Evolutionary conservation across 2,797 vertebrate species (phyloP).

Genomic region (Myripristis murdjan): DNA sequence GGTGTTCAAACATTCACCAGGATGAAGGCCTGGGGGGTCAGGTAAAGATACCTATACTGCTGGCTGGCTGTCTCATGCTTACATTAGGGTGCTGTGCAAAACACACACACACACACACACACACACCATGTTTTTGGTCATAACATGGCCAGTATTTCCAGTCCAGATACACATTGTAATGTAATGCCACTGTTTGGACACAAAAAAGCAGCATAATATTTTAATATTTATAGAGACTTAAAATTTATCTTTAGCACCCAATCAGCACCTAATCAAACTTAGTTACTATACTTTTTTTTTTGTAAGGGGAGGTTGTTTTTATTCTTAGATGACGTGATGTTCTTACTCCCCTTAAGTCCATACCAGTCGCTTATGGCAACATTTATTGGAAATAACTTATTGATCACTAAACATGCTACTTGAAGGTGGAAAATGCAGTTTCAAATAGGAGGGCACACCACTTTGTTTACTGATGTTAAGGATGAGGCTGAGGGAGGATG

Average conservation of each 20-base stretch:
- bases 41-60: neutral
- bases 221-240: no score
- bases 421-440: no score
- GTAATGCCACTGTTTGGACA: neutral
- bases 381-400: neutral
- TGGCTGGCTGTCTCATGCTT: neutral
- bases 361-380: neutral
- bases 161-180: neutral
- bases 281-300: no score
- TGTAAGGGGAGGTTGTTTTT: no score
- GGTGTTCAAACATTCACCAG: constrained; percentile 44
- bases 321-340: neutral
- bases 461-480: no score
- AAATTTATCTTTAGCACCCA: no score
- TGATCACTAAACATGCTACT: no score
- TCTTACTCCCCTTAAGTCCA: neutral
- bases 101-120: no score
- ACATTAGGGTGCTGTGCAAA: neutral
- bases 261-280: no score
- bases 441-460: no score
- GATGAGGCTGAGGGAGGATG: no score
- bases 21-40: constrained; percentile 37
- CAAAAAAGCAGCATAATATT: no score
- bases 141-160: constrained; percentile 42
- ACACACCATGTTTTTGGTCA: constrained; percentile 37